Conservation (phyloP, 2,113 vertebrate genomes). For the Regulus satrapa region DNA sequence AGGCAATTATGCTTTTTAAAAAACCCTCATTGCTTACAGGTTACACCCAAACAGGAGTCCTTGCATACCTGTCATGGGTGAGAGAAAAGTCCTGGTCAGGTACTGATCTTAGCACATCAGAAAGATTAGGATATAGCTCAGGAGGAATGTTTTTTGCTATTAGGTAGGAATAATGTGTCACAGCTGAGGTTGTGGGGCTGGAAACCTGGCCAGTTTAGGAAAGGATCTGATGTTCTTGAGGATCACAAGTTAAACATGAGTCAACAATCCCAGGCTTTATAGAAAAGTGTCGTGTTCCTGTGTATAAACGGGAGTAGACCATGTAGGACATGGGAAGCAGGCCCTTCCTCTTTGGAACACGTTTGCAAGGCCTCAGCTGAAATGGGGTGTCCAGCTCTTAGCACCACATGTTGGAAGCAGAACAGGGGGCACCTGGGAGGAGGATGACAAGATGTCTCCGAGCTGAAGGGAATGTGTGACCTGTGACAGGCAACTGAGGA, state of each 20-base stretch:
- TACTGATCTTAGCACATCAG: not conserved
- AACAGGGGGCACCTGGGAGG: not conserved
- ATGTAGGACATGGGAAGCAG: not conserved
- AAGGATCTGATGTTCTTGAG: not conserved
- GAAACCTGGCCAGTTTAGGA: not conserved
- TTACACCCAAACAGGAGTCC: not conserved
- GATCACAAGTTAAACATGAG: not conserved
- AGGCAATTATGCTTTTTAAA: not conserved
- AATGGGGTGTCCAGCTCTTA: not conserved
- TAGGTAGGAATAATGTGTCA: not conserved
- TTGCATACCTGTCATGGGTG: not conserved
- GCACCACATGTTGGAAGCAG: not conserved
- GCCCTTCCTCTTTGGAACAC: not conserved
- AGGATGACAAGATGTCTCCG: not conserved
- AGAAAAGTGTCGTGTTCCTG: not conserved
- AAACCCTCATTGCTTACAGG: fast-evolving
- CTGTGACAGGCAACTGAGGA: not conserved
- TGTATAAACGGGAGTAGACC: not conserved
- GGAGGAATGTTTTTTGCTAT: not conserved
- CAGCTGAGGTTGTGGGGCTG: not conserved
- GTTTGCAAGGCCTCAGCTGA: not conserved
- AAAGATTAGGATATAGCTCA: not conserved
- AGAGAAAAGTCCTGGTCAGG: not conserved
- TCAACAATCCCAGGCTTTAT: not conserved
- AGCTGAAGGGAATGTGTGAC: not conserved